Base-by-base conservation (phyloP, 2,113 vertebrate species). In the Chamaea fasciata region DNA sequence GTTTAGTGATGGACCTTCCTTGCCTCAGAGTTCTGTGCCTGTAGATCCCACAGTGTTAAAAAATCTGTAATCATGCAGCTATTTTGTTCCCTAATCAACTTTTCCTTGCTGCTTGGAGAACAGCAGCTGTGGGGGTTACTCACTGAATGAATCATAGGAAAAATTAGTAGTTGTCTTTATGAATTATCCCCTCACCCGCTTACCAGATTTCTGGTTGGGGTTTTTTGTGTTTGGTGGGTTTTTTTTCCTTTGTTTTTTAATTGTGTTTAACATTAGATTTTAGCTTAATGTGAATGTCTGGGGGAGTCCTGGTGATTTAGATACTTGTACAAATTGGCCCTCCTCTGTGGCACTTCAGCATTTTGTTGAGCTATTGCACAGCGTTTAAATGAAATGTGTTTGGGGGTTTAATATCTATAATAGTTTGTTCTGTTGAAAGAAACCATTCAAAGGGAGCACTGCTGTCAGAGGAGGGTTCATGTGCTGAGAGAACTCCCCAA, bases 111-210 rank as follows among this genome's bases (percentile, higher is more conserved):
- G 47, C 77, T 76, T 44, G 44, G 57, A 71, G 53, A 83, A 20
- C 56, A 82, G 90, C 82, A 87, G 90, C 81, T 92, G 90, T 60
- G 68, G 49, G 73, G 94, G 90, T 79, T 93, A 81, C 77, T 87
- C 87, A 89, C 13, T 13, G 75, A 52, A 69, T 94, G 92, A 92
- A 92, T 94, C 94, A 95, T 11, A 78, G 82, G 50, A 85, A 56
- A 94, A 94, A 91, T 93, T 73, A 89, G 49, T 90, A 56, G 95
- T 41, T 87, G 84, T 82, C 70, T 85, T 64, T 69, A 44, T 82
- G 81, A 81, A 79, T 89, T 91, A 63, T 64, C 31, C 44, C 62
- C 42, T 92, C 49, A 57, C 23, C 7, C 0, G 1, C 47, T 77
- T 26, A 19, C 17, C 37, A 84, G 37, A 41, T 70, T 94, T 83